Base-by-base conservation (phyloP, 2,113 vertebrate species). In the Isichthys henryi region DNA sequence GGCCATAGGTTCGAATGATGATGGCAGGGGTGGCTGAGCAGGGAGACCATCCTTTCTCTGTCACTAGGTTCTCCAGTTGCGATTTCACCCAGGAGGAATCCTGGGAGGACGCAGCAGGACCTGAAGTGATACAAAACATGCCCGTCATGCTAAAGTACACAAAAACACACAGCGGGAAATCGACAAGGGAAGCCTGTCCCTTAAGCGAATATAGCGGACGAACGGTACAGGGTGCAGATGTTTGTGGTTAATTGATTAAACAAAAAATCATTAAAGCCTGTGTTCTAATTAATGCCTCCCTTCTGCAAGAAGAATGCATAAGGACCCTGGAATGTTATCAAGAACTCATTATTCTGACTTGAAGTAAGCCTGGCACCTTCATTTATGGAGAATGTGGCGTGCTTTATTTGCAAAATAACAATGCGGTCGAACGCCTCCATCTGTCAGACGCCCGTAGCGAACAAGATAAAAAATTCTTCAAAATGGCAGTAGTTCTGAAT, bases 301-400 rank as follows among this genome's bases (percentile, higher is more conserved):
- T 82, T 89, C 74, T 31, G n/a, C 88, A 88, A 11, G 15, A 77
- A 62, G 13, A 35, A 80, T 15, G 62, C 8, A 15, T 74, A 45
- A 88, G 46, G 39, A 80, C 62, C 48, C 88, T 89, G 70, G n/a
- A 83, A 89, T 82, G 39, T 89, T 82, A 89, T 84, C 43, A 50
- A 46, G 17, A 83, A 53, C 49, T 53, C 80, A 53, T 43, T 43
- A 83, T 53, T 83, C 15, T 50, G 49, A 48, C 15, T 52, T 58
- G 3, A 87, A 56, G 86, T 31, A 23, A 48, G 43, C 58, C 62
- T 88, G 58, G 53, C 62, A 74, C 46, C 62, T 10, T 70, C 62
- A 74, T 74, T 48, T 52, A 86, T 13, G n/a, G n/a, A 88, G 21
- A 27, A 74, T 88, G 43, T 21, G 43, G 39, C 11, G 0, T 15